Percentiles rank a stretch among this genome's conserved stretches.
These are phyloP conservation scores for Lampropteryx suffumata DNA, from an alignment of 2,888 invertebrate species.

Conservation along the genomic window DNA sequence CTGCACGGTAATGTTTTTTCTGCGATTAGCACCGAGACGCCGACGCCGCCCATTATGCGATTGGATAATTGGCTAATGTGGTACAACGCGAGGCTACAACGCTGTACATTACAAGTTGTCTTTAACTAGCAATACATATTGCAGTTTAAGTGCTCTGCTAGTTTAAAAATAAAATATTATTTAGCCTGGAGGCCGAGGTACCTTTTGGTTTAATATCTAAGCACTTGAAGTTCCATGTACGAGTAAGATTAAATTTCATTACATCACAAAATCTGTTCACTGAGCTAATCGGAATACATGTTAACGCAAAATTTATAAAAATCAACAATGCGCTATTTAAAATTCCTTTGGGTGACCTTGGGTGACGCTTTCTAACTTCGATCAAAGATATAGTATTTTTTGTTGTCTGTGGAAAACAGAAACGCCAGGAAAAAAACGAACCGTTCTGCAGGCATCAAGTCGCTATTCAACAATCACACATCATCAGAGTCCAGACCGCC, in stretches of 20 bases:
- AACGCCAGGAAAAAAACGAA: no score
- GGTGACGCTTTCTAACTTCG: no score
- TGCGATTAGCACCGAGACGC: constrained; percentile 35
- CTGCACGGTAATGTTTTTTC: constrained; percentile 46
- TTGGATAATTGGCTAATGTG: constrained; percentile 31
- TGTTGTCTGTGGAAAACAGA: no score
- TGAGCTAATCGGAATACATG: no score
- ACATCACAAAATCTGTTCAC: no score
- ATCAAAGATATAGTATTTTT: no score
- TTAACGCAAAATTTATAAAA: no score
- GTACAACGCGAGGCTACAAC: constrained; percentile 11
- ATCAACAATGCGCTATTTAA: no score
- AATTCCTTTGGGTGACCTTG: no score
- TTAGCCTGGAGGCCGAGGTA: no score
- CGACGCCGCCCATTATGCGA: constrained; percentile 23
- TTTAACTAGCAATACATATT: background rate
- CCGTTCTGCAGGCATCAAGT: constrained; percentile 36
- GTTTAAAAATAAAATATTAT: background rate
- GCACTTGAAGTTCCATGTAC: no score
- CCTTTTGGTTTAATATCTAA: background rate
- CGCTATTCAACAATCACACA: constrained; percentile 32
- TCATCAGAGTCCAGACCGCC: constrained; percentile 21
- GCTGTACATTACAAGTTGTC: constrained; percentile 3
- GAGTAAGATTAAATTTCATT: no score
- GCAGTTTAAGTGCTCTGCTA: background rate